phyloP scores from a whole-genome alignment of 2,888 invertebrate genomes.

The Rhamnusium bicolor region DNA sequence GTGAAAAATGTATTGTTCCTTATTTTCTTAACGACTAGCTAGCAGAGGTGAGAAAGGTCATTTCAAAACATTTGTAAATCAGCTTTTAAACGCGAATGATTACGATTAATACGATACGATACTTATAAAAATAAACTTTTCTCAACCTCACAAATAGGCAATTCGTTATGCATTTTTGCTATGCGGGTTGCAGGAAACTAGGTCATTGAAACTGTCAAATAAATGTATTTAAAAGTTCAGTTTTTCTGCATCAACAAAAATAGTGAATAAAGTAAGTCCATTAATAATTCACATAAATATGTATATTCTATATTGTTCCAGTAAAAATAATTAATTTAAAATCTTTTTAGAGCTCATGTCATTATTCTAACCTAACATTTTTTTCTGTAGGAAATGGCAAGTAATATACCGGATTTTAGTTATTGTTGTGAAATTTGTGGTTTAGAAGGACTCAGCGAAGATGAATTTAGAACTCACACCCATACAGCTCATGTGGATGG shows the following conservation, averaged over 20 bases:
- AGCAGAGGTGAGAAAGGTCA: conserved; percentile 59
- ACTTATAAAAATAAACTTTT: conserved; percentile 27
- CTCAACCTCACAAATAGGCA: conserved; percentile 37
- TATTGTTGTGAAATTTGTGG: conserved; percentile 90
- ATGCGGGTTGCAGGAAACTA: conserved; percentile 58
- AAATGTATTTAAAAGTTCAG: conserved; percentile 43
- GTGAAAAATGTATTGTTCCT: conserved; percentile 26
- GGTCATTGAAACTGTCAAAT: conserved; percentile 51
- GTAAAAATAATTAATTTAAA: not conserved
- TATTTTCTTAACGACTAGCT: conserved; percentile 37
- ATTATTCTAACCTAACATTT: conserved; percentile 15
- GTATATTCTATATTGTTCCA: not conserved
- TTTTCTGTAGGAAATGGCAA: conserved; percentile 70
- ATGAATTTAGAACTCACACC: conserved; percentile 86
- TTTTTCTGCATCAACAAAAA: conserved; percentile 29
- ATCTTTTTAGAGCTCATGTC: not conserved
- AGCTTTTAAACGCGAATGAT: not conserved
- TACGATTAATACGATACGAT: not conserved
- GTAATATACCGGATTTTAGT: conserved; percentile 74
- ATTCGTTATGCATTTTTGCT: conserved; percentile 55
- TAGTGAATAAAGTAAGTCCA: conserved; percentile 22
- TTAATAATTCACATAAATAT: conserved; percentile 4
- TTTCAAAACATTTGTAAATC: conserved; percentile 29
- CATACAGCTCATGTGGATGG: conserved; percentile 85
- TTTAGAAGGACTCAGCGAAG: conserved; percentile 85